Evolutionary conservation across 2,113 vertebrate genomes (phyloP), one percentile per base, ranked within the genome.

Genomic region (Xenotilapia longispinis): DNA sequence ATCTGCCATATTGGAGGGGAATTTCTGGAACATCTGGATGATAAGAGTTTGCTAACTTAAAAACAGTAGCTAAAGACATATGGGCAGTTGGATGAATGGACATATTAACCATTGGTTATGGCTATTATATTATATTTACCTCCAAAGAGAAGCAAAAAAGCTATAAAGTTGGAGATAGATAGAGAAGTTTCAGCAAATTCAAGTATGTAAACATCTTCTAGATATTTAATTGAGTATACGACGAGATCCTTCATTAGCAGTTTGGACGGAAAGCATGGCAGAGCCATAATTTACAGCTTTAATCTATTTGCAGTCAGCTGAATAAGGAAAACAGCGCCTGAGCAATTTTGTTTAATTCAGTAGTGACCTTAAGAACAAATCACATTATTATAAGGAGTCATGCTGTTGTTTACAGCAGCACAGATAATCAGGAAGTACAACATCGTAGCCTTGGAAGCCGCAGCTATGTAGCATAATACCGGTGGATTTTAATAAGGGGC

Each of bases 281-380:
- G 36, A 75, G 47, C 19, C 63, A 47, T 45, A 80, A 73, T 90
- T 89, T 81, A 63, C 78, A 49, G 33, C 78, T 89, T 58, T 36
- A 65, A 81, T 85, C 86, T 78, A 81, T 88, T 58, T 80, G 73
- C 88, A 90, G 60, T 47, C 51, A 10, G 80, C 75, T 31, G 75
- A 85, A 65, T 45, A 38, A 65, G 78, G 83, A 70, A 31, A 80
- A 63, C 31, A 36, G 33, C 1, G n/a, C 82, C 45, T 19, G 51
- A 70, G 58, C 49, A 65, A 60, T 84, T 87, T 42, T 9, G 78
- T 63, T 87, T 80, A 83, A 89, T 73, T 87, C 70, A 82, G 21
- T 17, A 13, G 13, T 81, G 92, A 91, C 89, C 91, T 90, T 85
- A 92, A 85, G 70, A 90, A 86, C 85, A 87, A 90, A 92, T 88